These are phyloP conservation scores for Nephrotoma guestfalica DNA, from an alignment of 2,888 invertebrate genomes.

Conservation along the genomic window DNA sequence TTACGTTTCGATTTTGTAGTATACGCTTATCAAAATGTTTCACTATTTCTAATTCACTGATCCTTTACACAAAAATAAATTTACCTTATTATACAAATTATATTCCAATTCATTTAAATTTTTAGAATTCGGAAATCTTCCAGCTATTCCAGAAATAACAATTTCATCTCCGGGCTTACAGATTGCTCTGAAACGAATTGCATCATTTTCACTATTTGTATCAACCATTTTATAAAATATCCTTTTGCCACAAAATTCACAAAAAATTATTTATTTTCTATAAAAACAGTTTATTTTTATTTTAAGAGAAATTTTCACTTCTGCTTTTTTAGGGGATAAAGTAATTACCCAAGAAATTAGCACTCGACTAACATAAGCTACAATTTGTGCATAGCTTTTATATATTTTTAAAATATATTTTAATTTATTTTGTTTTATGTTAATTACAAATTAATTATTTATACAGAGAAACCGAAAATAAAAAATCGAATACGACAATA, in stretches of 20 bases:
- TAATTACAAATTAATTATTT: neutral
- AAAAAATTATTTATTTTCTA: neutral
- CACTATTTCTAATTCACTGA: too few relatives aligned
- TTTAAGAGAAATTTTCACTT: neutral
- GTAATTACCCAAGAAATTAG: neutral
- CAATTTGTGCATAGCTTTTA: neutral
- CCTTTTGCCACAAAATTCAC: neutral
- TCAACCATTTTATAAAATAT: neutral
- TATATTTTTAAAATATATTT: neutral
- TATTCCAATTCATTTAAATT: slow-evolving; percentile 45
- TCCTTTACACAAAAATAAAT: neutral
- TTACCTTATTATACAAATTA: slow-evolving; percentile 42
- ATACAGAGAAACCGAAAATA: neutral
- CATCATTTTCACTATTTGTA: neutral
- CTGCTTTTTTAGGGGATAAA: neutral
- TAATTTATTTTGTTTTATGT: neutral
- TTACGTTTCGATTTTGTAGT: too few relatives aligned
- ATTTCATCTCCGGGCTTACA: slow-evolving; percentile 33
- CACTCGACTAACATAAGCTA: neutral
- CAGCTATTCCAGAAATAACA: slow-evolving; percentile 43
- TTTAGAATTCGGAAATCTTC: slow-evolving; percentile 48
- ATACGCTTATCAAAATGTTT: too few relatives aligned
- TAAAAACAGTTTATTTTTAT: too few relatives aligned
- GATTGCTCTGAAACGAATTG: neutral
- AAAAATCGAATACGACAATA: neutral